A percentile compares a stretch with the other conserved stretches of the same genome.
These are phyloP conservation scores for Hippoglossus stenolepis DNA, from an alignment of 2,113 vertebrate genomes.

Conservation along the genomic window DNA sequence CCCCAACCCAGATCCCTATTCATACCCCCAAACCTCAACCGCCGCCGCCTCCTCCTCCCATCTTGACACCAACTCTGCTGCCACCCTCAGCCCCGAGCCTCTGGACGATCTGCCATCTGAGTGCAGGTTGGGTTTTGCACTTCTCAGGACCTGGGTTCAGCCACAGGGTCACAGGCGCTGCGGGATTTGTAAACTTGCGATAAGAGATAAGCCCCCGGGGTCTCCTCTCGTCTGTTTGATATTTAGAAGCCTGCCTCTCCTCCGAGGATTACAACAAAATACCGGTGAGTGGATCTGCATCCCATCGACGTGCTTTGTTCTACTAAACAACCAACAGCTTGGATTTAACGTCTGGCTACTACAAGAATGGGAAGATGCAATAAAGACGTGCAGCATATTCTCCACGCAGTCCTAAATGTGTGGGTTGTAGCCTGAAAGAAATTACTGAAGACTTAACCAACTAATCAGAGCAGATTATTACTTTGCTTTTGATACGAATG, in stretches of 20 bases:
- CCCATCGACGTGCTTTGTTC: conserved; percentile 42
- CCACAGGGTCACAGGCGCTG: conserved; percentile 76
- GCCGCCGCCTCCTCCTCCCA: conserved; percentile 54
- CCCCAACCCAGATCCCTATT: conserved; percentile 48
- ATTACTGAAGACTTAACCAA: background rate
- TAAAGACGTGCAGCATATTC: background rate
- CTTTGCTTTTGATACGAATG: conserved; percentile 15
- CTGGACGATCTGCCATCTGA: conserved; percentile 75
- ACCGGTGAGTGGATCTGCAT: conserved; percentile 78
- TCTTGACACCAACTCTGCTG: conserved; percentile 66
- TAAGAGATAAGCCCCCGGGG: conserved; percentile 54
- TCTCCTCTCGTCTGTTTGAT: conserved; percentile 62
- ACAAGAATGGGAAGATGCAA: background rate
- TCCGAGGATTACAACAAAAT: conserved; percentile 71
- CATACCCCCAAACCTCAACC: conserved; percentile 68
- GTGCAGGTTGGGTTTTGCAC: conserved; percentile 75
- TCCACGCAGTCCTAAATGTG: conserved; percentile 1
- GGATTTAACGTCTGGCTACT: conserved; percentile 25
- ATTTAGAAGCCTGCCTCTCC: conserved; percentile 70
- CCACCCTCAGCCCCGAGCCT: conserved; percentile 60
- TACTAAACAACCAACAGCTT: conserved; percentile 38
- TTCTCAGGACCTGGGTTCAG: conserved; percentile 77
- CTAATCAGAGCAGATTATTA: background rate
- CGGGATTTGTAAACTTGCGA: conserved; percentile 78
- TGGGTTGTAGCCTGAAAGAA: background rate